Evolutionary conservation across 2,113 vertebrate genomes (phyloP), one percentile per base, ranked within the genome.

Genomic region (Heptranchias perlo): DNA sequence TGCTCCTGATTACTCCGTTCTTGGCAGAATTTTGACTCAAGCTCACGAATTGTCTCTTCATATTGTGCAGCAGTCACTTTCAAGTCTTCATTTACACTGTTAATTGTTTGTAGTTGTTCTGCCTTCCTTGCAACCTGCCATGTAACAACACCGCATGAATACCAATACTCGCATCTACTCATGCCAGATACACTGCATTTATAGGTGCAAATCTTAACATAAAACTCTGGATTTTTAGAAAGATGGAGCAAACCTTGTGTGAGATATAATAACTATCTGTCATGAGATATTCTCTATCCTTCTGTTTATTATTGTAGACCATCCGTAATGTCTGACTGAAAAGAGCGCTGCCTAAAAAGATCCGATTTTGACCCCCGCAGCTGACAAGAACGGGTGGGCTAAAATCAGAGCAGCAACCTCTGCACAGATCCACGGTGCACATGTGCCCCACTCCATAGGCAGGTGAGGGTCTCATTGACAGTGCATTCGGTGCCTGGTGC

Each of bases 121-220:
- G 5, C 95, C 61, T 96, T 96, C 89, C 96, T 86, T 91, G 87
- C 96, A 73, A 96, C 58, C 96, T 96, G 91, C 73, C 23, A 95
- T 52, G 44, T 4, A 62, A 47, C 93, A 95, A 95, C 44, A 95
- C 25, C 5, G 28, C 47, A 52, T 95, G 93, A 95, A 44, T 13
- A 25, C 39, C 64, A 95, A 95, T 95, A 47, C 44, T 49, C 13
- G 8, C 58, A 64, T 69, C 25, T 65, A 23, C 1, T 64, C 7
- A 67, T 1, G 44, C 25, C 93, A 95, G 8, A 44, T 67, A 94
- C 39, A 65, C 10, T 54, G 28, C 13, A 94, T 25, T 61, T 64
- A 25, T 64, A 94, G 65, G 25, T 95, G 10, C 23, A 95, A 69
- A 95, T 95, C 64, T 7, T 95, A 31, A 31, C 23, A 95, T 49